A percentile compares a stretch with the other conserved stretches of the same genome.
These are phyloP conservation scores for Varecia variegata DNA, from an alignment of 2,797 vertebrate genomes.

Conservation along the genomic window DNA sequence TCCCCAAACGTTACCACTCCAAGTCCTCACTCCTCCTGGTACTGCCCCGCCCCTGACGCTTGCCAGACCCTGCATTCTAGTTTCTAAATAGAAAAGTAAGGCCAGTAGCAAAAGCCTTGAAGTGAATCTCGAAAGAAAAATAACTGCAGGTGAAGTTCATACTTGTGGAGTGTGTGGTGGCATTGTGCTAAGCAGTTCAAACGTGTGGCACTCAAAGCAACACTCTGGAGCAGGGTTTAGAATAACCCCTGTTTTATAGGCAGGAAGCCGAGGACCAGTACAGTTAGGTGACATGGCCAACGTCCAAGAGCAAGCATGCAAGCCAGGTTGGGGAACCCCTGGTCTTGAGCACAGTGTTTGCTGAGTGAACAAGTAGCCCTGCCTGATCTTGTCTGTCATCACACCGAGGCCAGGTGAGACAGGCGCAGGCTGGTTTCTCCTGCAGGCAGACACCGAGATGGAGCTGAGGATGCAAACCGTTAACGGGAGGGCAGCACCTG, in stretches of 20 bases:
- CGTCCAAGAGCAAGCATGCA: neutral
- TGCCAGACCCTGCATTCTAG: neutral
- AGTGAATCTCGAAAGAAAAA: neutral
- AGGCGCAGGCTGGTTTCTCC: neutral
- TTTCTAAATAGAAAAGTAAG: neutral
- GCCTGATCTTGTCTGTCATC: neutral
- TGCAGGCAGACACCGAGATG: neutral
- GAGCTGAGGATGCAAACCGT: no score
- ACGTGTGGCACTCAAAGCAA: fast-evolving
- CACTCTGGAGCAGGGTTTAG: no score
- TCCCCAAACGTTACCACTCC: neutral
- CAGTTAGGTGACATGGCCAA: neutral
- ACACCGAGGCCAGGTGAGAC: neutral
- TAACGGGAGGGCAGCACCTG: fast-evolving
- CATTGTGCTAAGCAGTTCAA: neutral
- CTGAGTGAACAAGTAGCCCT: neutral
- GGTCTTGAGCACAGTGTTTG: no score
- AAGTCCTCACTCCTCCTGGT: neutral
- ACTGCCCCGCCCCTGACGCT: fast-evolving
- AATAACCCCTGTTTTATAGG: neutral
- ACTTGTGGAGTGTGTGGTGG: neutral
- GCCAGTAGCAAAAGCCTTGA: neutral
- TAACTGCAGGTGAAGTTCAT: neutral
- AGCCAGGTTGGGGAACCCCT: neutral
- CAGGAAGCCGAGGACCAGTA: neutral